Evolutionary conservation across 2,888 invertebrate species (phyloP).

Genomic region (Anaspis maculata): DNA sequence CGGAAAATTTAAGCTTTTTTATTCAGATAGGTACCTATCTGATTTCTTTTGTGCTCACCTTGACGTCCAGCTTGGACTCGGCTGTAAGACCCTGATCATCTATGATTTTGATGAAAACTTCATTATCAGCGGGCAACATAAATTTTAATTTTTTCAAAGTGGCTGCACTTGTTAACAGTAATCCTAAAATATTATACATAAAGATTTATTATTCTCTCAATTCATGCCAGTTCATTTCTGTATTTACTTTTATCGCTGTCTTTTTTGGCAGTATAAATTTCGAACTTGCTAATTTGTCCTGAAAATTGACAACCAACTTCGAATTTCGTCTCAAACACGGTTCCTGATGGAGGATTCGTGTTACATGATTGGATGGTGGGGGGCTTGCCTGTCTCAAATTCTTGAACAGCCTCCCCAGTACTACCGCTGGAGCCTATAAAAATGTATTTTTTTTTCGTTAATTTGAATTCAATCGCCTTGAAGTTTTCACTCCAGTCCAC

Average conservation of each 20-base stretch:
- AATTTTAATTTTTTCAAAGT: neutral
- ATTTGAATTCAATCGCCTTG: too few relatives aligned
- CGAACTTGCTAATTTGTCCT: conserved; percentile 1
- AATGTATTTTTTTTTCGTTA: too few relatives aligned
- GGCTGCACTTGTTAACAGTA: neutral
- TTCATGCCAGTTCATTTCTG: too few relatives aligned
- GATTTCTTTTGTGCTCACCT: too few relatives aligned
- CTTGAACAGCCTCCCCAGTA: neutral
- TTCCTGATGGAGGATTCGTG: conserved; percentile 3
- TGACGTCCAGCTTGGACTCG: conserved; percentile 1
- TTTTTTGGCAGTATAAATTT: conserved; percentile 2
- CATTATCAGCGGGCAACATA: neutral
- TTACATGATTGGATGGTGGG: conserved; percentile 3
- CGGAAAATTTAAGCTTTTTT: too few relatives aligned
- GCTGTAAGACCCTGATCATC: neutral
- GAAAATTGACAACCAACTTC: conserved; percentile 4
- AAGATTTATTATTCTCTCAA: too few relatives aligned
- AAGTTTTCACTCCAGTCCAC: too few relatives aligned
- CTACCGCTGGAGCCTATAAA: too few relatives aligned
- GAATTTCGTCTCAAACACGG: conserved; percentile 2
- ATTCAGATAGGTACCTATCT: too few relatives aligned
- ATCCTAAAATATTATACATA: neutral
- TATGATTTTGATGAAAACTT: conserved; percentile 1
- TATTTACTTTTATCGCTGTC: too few relatives aligned
- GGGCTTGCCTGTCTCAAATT: neutral